These are phyloP conservation scores for Caretta caretta DNA, from an alignment of 2,113 vertebrate genomes.

Conservation along the genomic window DNA sequence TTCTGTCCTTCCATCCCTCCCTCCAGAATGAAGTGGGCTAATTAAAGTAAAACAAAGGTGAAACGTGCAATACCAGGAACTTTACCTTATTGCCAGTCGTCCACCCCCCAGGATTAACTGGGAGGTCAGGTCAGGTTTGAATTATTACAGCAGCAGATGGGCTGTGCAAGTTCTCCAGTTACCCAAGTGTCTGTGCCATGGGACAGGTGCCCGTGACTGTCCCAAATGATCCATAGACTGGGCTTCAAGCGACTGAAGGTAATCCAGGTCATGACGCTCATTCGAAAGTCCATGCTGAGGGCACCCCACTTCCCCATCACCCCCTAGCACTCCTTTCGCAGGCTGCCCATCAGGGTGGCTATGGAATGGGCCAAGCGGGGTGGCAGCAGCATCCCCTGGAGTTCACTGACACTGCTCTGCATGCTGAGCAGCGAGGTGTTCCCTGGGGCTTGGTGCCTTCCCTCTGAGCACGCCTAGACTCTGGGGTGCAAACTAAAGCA, in stretches of 20 bases:
- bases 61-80: background rate
- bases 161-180: constrained; percentile 39
- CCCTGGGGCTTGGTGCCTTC: background rate
- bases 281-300: background rate
- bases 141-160: background rate
- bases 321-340: background rate
- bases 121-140: background rate
- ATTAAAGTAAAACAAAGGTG: constrained; percentile 11
- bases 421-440: background rate
- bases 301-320: background rate
- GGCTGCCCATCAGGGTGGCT: background rate
- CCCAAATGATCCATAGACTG: background rate
- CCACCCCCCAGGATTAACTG: background rate
- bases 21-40: background rate
- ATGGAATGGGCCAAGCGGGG: too few relatives aligned
- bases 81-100: background rate
- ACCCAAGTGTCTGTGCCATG: constrained; percentile 24
- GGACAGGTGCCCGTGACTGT: constrained; percentile 19
- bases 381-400: too few relatives aligned
- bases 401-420: too few relatives aligned
- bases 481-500: background rate
- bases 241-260: background rate
- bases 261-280: fast-evolving
- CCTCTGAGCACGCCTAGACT: background rate
- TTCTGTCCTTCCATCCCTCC: background rate